Conservation (phyloP, 2,888 invertebrate species). For the Dryococelus australis region DNA sequence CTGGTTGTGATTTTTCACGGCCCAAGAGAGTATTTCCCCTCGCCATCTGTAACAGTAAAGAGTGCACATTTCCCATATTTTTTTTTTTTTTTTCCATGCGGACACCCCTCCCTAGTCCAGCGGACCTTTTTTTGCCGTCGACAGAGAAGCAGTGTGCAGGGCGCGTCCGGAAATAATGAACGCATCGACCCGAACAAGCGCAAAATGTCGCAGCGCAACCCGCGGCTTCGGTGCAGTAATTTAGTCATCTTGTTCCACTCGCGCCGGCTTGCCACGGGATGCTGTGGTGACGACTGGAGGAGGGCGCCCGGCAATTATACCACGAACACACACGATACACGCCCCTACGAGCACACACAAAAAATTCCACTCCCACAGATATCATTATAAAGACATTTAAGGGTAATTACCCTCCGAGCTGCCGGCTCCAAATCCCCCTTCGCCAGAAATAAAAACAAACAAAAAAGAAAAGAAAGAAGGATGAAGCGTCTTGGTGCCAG, state of each 20-base stretch:
- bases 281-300: too few relatives aligned
- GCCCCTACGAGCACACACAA: not conserved
- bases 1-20: not conserved
- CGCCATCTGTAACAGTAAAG: not conserved
- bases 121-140: too few relatives aligned
- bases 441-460: not conserved
- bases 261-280: not conserved
- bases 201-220: not conserved
- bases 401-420: slow-evolving; percentile 1
- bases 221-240: not conserved
- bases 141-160: not conserved
- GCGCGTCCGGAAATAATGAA: not conserved
- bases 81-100: not conserved
- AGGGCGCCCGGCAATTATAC: not conserved
- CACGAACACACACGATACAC: not conserved
- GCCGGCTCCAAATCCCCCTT: not conserved
- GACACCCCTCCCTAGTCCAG: not conserved
- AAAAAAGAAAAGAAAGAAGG: not conserved
- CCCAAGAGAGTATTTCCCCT: not conserved
- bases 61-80: not conserved
- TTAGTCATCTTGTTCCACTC: not conserved
- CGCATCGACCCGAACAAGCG: not conserved
- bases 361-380: not conserved
- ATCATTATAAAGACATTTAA: slow-evolving; percentile 11
- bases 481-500: not conserved